phyloP scores from a whole-genome alignment of 2,113 vertebrate species.

The Seriola dumerili region DNA sequence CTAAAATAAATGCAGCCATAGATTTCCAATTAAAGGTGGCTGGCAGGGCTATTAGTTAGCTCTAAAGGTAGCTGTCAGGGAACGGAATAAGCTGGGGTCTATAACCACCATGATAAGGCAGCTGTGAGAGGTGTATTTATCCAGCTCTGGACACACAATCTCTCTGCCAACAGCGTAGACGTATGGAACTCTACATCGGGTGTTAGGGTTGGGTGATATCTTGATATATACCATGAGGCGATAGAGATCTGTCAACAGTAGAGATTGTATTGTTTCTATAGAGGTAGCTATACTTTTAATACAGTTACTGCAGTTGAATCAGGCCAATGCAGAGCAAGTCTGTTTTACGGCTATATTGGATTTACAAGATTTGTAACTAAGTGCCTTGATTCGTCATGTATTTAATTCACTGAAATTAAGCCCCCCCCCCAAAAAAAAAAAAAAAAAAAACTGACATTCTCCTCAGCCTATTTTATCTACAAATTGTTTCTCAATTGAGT shows the following conservation, averaged over 20 bases:
- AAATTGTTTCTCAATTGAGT: neutral
- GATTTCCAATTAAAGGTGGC: slow-evolving; percentile 86
- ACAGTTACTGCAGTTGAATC: neutral
- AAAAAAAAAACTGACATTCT: neutral
- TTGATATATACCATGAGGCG: slow-evolving; percentile 11
- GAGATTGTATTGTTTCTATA: neutral
- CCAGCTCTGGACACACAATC: slow-evolving; percentile 49
- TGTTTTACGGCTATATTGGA: neutral
- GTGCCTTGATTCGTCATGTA: neutral
- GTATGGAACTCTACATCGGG: slow-evolving; percentile 6
- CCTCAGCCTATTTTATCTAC: neutral
- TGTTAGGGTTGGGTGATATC: neutral
- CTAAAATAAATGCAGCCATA: slow-evolving; percentile 83
- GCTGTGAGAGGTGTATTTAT: slow-evolving; percentile 73
- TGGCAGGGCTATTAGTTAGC: slow-evolving; percentile 81
- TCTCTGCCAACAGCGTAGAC: slow-evolving; percentile 16
- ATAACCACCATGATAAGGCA: slow-evolving; percentile 71
- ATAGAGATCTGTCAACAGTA: slow-evolving; percentile 8
- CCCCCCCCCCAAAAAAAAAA: too few relatives aligned
- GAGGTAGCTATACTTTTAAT: neutral
- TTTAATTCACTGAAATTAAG: neutral
- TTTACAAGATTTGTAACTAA: neutral
- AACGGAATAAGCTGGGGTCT: slow-evolving; percentile 69
- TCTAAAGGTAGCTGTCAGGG: slow-evolving; percentile 80
- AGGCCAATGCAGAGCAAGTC: neutral